Conservation (phyloP, 2,888 invertebrate genomes). For the Nephrotoma guestfalica region DNA sequence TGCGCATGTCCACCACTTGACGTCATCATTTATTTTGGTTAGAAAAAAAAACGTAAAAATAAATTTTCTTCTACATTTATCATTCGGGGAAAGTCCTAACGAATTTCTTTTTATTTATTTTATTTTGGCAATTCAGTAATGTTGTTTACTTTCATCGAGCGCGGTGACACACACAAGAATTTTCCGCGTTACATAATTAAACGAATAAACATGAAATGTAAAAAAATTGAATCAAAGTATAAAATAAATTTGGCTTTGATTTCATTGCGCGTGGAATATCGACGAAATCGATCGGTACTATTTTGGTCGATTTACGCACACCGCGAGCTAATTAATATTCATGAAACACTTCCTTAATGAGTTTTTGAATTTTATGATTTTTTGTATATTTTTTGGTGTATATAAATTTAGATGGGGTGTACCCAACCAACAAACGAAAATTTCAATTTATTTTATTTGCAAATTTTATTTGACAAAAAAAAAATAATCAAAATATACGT, state of each 20-base stretch:
- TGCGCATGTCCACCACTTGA: neutral
- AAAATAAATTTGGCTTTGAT: neutral
- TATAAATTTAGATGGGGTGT: neutral
- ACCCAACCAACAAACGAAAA: neutral
- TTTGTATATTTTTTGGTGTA: neutral
- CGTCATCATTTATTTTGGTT: neutral
- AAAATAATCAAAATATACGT: neutral
- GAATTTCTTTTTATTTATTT: neutral
- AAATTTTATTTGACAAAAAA: neutral
- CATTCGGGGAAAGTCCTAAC: neutral
- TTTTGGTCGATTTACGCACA: neutral
- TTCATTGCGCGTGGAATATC: neutral
- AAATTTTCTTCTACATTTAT: neutral
- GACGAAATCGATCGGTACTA: neutral
- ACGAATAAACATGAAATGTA: neutral
- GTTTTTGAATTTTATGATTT: neutral
- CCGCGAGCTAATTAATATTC: neutral
- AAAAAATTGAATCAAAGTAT: neutral
- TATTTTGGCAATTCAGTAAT: neutral
- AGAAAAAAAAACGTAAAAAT: neutral
- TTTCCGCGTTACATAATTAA: neutral
- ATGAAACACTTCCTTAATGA: neutral
- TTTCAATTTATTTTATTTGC: neutral
- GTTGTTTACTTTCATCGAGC: neutral
- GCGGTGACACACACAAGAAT: neutral